phyloP scores from a whole-genome alignment of 1,140 invertebrate species.

The Nomia melanderi region DNA sequence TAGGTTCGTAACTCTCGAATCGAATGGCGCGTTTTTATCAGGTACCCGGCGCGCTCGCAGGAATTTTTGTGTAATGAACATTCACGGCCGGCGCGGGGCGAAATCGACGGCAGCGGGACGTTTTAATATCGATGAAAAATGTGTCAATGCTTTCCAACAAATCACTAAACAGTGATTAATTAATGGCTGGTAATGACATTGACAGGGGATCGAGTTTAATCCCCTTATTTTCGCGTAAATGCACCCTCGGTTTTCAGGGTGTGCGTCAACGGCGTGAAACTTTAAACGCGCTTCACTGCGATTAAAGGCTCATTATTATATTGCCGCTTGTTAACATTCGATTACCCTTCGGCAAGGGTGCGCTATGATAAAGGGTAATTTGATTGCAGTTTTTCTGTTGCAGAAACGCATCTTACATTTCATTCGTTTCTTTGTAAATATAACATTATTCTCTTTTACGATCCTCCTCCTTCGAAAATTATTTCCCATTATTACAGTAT shows the following conservation, averaged over 20 bases:
- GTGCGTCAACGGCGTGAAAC: background rate
- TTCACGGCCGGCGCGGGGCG: no score
- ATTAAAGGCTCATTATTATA: conserved; percentile 22
- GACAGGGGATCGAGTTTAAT: background rate
- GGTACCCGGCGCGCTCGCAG: no score
- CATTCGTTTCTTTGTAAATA: no score
- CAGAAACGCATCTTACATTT: background rate
- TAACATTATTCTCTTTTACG: no score
- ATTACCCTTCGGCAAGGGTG: conserved; percentile 4
- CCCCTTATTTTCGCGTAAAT: conserved; percentile 8
- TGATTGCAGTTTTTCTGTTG: background rate
- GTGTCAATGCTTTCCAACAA: no score
- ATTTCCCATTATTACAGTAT: no score
- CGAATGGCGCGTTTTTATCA: no score
- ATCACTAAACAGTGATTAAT: background rate
- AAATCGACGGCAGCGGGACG: background rate
- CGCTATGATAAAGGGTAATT: background rate
- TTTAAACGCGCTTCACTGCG: conserved; percentile 19
- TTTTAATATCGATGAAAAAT: background rate
- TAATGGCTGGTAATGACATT: conserved; percentile 9
- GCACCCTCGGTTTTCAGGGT: background rate
- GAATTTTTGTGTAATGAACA: no score
- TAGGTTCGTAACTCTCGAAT: no score
- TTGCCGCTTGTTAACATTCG: conserved; percentile 15
- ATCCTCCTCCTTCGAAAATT: no score